Conservation (phyloP, 2,888 invertebrate genomes). For the Andrena bicolor region DNA sequence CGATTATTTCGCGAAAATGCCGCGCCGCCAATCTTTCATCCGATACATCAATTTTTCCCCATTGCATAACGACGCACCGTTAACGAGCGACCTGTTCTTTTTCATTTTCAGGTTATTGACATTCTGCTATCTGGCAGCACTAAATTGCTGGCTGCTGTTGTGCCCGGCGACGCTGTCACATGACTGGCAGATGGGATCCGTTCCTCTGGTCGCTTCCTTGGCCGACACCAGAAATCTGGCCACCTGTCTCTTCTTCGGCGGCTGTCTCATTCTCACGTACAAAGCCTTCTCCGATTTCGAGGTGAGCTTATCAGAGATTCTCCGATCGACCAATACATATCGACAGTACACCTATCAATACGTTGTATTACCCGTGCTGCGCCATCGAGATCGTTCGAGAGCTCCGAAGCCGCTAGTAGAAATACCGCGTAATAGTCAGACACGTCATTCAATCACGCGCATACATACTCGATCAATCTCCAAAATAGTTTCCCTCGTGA, state of each 20-base stretch:
- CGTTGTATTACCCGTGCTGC: neutral
- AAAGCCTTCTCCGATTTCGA: slow-evolving; percentile 89
- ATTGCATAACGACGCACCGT: slow-evolving; percentile 23
- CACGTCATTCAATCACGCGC: too few species aligned
- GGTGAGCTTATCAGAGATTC: slow-evolving; percentile 85
- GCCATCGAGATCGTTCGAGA: too few species aligned
- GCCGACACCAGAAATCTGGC: slow-evolving; percentile 91
- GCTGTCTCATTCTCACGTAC: slow-evolving; percentile 88
- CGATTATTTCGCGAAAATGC: slow-evolving; percentile 47
- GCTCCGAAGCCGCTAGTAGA: too few species aligned
- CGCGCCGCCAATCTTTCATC: slow-evolving; percentile 1
- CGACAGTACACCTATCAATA: neutral
- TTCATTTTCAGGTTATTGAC: slow-evolving; percentile 90
- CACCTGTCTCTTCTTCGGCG: slow-evolving; percentile 89
- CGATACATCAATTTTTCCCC: neutral
- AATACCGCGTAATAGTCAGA: too few species aligned
- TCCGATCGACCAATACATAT: too few species aligned
- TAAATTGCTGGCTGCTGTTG: slow-evolving; percentile 94
- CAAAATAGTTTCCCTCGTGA: too few species aligned
- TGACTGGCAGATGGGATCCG: slow-evolving; percentile 96
- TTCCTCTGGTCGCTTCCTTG: slow-evolving; percentile 91
- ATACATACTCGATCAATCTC: too few species aligned
- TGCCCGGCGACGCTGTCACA: slow-evolving; percentile 92
- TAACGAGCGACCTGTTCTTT: slow-evolving; percentile 42
- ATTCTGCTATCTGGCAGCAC: slow-evolving; percentile 92